Conservation (phyloP, 2,888 invertebrate species). For the Fragum fragum region DNA sequence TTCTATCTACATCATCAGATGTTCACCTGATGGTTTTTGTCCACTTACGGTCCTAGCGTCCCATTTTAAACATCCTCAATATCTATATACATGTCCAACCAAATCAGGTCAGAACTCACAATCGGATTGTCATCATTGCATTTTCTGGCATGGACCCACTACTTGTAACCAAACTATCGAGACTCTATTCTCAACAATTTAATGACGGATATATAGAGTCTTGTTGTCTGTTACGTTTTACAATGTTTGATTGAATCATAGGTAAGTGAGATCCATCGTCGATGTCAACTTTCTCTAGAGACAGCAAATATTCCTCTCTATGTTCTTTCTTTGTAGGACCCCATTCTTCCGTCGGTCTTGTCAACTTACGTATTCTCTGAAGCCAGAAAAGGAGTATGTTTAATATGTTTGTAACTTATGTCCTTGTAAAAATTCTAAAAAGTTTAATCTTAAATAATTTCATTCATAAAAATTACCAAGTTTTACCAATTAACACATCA, state of each 20-base stretch:
- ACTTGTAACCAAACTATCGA: neutral
- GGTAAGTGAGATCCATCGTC: conserved; percentile 28
- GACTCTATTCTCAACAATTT: neutral
- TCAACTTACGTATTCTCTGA: conserved; percentile 75
- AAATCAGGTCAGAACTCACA: too few species aligned
- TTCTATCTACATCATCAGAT: too few species aligned
- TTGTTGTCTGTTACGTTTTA: conserved; percentile 32
- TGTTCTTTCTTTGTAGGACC: conserved; percentile 77
- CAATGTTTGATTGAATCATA: conserved; percentile 35
- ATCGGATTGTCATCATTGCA: neutral
- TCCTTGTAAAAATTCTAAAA: neutral
- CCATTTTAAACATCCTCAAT: neutral
- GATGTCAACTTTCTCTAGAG: conserved; percentile 51
- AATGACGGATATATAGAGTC: conserved; percentile 17
- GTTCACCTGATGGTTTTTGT: too few species aligned
- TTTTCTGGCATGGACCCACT: neutral
- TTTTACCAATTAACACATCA: too few species aligned
- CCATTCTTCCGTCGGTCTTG: conserved; percentile 77
- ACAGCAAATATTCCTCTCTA: conserved; percentile 72
- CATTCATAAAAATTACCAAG: too few species aligned
- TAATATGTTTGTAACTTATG: neutral
- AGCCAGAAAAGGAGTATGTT: conserved; percentile 8
- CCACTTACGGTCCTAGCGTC: too few species aligned
- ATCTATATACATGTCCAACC: neutral
- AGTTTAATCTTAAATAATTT: neutral